Base-by-base conservation (phyloP, 2,888 invertebrate species). In the Rhamnusium bicolor region DNA sequence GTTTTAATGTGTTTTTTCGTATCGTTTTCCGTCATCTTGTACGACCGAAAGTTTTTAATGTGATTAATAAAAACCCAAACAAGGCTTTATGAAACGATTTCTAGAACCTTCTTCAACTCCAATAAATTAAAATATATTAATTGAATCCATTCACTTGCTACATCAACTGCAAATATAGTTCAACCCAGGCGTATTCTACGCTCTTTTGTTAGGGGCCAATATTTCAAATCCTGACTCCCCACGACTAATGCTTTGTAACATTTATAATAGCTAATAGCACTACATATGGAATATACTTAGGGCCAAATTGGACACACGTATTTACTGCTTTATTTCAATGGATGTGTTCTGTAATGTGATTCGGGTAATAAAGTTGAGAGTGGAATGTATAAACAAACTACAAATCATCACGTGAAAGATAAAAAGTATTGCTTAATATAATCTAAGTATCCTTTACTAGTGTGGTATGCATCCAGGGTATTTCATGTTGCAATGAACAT, bases 181-280 rank as follows among this genome's bases (percentile, higher is more conserved):
- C 72, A 62, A 67, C 54, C 65, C 51, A 58, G 54, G 63, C 72
- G 72, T 71, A 63, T 63, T 63, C 40, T 40, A 61, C 58, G 63
- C 63, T 51, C 71, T 58, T 72, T 66, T 69, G 53, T 60, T 53
- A 40, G 69, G 71, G 72, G 75, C 67, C 75, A 75, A 79, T 77
- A 77, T 74, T 75, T 78, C 75, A 78, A 73, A 63, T 24, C 74
- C 75, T 70, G 53, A 49, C 71, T 69, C 77, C 74, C 74, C 70
- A 68, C 69, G 76, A 75, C 76, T 75, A 80, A 80, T 78, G 80
- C 75, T 65, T 74, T 69, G 78, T 77, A 77, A 77, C 77, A 72
- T 75, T 77, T 74, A 63, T 77, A 77, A 77, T 71, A 75, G 76
- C 71, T 77, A 77, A 78, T 74, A 72, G 80, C 77, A 80, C 80